These are phyloP conservation scores for Thunnus maccoyii DNA, from an alignment of 2,113 vertebrate species.

Conservation along the genomic window DNA sequence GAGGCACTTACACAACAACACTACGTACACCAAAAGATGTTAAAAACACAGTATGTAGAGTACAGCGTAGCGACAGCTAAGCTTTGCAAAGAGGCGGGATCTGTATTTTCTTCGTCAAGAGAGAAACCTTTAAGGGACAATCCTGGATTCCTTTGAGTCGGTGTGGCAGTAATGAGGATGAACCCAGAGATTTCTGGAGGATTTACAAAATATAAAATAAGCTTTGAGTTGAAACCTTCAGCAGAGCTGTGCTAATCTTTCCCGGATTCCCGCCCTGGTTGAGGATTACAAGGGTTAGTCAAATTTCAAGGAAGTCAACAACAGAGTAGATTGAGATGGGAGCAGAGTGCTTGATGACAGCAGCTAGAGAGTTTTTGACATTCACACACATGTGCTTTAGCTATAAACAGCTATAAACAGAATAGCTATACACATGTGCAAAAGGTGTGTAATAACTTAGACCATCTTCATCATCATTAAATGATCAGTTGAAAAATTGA, in stretches of 20 bases:
- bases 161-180: slow-evolving; percentile 44
- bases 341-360: slow-evolving; percentile 20
- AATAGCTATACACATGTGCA: no score
- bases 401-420: no score
- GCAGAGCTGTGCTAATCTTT: slow-evolving; percentile 41
- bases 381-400: no score
- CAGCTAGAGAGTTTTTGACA: not conserved
- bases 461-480: no score
- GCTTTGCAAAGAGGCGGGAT: slow-evolving; percentile 1
- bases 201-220: slow-evolving; percentile 49
- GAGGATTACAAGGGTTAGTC: slow-evolving; percentile 25
- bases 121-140: slow-evolving; percentile 18
- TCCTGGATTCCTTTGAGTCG: slow-evolving; percentile 39
- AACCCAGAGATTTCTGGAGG: slow-evolving; percentile 39
- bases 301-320: slow-evolving; percentile 13
- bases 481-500: no score
- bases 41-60: slow-evolving; percentile 13
- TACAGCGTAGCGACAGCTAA: not conserved
- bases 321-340: not conserved
- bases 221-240: slow-evolving; percentile 24
- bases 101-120: slow-evolving; percentile 15
- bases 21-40: not conserved
- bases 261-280: not conserved
- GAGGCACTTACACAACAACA: not conserved
- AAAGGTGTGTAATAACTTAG: no score